phyloP scores from a whole-genome alignment of 2,888 invertebrate species.

The Eupithecia insigniata region DNA sequence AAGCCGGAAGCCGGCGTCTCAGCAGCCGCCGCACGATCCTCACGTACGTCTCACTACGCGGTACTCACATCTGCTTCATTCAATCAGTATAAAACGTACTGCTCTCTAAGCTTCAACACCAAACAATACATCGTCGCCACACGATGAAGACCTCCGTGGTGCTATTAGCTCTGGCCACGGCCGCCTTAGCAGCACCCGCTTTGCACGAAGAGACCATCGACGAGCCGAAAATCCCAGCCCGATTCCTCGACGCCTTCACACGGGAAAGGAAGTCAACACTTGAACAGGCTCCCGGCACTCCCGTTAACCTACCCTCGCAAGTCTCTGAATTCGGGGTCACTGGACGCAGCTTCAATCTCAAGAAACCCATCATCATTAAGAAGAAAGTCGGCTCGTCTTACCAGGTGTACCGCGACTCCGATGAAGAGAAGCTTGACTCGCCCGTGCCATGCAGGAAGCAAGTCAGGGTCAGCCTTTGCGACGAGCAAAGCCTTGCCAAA shows the following conservation, averaged over 20 bases:
- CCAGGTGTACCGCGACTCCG: constrained; percentile 69
- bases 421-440: constrained; percentile 66
- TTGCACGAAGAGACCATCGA: constrained; percentile 51
- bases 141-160: constrained; percentile 75
- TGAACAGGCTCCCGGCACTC: constrained; percentile 40
- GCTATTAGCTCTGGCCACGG: constrained; percentile 63
- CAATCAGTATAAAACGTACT: constrained; percentile 69
- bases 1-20: constrained; percentile 55
- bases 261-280: constrained; percentile 63
- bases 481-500: constrained; percentile 52
- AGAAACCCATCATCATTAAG: constrained; percentile 69
- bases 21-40: constrained; percentile 55
- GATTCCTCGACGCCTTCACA: constrained; percentile 42
- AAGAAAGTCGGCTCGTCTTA: constrained; percentile 63
- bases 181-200: constrained; percentile 67
- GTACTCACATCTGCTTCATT: constrained; percentile 41
- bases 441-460: constrained; percentile 66
- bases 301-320: constrained; percentile 35
- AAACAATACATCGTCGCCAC: constrained; percentile 56
- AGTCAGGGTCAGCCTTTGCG: constrained; percentile 72
- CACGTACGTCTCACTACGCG: constrained; percentile 62
- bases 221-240: constrained; percentile 32
- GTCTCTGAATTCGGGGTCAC: constrained; percentile 42
- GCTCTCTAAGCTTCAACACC: constrained; percentile 54
- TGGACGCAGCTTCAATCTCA: constrained; percentile 57